phyloP scores from a whole-genome alignment of 2,888 invertebrate species.

The Rhagonycha lutea region DNA sequence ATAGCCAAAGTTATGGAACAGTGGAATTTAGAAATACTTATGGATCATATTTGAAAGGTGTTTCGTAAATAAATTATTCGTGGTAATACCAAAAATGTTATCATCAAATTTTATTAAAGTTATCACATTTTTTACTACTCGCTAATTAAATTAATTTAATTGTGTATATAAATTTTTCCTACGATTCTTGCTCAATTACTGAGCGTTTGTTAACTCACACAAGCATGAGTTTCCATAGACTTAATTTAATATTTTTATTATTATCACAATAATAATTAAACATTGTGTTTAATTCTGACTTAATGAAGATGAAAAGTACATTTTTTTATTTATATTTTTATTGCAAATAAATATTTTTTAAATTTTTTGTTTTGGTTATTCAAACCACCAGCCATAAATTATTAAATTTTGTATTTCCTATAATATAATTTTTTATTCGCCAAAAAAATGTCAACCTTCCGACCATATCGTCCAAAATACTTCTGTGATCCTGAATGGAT shows the following conservation, averaged over 20 bases:
- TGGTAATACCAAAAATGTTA: neutral
- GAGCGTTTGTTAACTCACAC: neutral
- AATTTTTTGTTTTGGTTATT: neutral
- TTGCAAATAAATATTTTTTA: neutral
- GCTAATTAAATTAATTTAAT: neutral
- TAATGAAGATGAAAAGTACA: neutral
- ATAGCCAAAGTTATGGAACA: constrained; percentile 62
- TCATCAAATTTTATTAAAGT: neutral
- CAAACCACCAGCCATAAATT: too few relatives aligned
- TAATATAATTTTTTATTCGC: too few relatives aligned
- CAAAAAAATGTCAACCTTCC: too few relatives aligned
- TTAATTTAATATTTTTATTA: neutral
- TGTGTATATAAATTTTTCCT: neutral
- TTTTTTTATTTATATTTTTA: neutral
- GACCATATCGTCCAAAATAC: too few relatives aligned
- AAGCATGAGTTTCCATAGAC: neutral
- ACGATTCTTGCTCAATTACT: neutral
- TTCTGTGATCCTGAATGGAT: too few relatives aligned
- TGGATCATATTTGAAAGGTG: constrained; percentile 8
- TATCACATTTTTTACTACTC: neutral
- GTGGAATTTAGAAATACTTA: constrained; percentile 44
- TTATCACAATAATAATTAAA: neutral
- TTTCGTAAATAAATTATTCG: constrained; percentile 1
- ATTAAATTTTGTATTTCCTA: too few relatives aligned
- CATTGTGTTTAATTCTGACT: neutral